Conservation (phyloP, 2,888 invertebrate species). For the Seira musarum region DNA sequence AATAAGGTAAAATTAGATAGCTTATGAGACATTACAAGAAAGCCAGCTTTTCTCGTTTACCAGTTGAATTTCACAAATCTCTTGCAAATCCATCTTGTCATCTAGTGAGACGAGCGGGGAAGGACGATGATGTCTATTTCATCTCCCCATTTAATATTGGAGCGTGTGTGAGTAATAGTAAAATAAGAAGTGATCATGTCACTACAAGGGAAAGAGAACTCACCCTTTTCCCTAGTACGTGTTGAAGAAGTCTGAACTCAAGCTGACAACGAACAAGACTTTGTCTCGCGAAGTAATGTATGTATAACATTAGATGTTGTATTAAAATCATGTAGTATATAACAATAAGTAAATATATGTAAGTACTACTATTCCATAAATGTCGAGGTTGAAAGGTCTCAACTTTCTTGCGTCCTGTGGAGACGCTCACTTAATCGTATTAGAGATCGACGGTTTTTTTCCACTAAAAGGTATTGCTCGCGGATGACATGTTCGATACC, state of each 20-base stretch:
- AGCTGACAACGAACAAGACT: background rate
- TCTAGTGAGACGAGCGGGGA: constrained; percentile 40
- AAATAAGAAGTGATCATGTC: constrained; percentile 6
- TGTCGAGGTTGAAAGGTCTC: constrained; percentile 44
- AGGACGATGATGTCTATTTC: constrained; percentile 7
- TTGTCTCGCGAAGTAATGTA: background rate
- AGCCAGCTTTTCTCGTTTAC: constrained; percentile 43
- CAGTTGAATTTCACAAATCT: constrained; percentile 58
- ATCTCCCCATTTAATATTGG: background rate
- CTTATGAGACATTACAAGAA: constrained; percentile 35
- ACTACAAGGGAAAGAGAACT: background rate
- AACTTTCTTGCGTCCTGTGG: constrained; percentile 40
- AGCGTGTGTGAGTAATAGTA: background rate
- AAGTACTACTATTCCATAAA: background rate
- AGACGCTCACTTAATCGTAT: constrained; percentile 27
- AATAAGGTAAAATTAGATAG: constrained; percentile 47
- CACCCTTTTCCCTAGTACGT: no score
- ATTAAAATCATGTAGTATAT: background rate
- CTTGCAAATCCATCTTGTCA: constrained; percentile 59
- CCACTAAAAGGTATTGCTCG: background rate
- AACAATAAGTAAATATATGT: no score
- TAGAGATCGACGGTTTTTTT: constrained; percentile 3
- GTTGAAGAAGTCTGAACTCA: background rate
- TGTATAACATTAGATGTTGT: background rate
- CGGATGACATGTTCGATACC: background rate